A percentile compares a stretch with the other conserved stretches of the same genome.
Evolutionary conservation across 2,113 vertebrate genomes (phyloP).

Genomic region (Malurus cyaneus): DNA sequence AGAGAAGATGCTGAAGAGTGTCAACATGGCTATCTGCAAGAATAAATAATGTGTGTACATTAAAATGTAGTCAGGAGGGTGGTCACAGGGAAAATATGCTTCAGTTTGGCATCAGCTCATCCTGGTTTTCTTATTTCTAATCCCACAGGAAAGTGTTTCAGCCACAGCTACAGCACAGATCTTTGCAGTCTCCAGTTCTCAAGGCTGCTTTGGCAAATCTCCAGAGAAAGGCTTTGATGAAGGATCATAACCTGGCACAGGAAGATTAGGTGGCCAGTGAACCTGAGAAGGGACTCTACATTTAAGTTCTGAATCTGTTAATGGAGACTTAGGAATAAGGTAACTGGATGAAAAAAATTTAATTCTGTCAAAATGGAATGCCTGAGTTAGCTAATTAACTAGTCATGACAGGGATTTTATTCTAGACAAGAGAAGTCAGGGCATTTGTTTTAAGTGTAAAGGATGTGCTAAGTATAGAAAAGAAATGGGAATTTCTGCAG

Average conservation of each 20-base stretch:
- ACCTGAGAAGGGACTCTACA: background rate
- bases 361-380: background rate
- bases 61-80: background rate
- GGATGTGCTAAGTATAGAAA: background rate
- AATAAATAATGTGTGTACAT: background rate
- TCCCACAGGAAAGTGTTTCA: background rate
- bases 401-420: background rate
- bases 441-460: background rate
- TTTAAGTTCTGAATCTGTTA: background rate
- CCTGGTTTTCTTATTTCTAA: background rate
- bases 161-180: background rate
- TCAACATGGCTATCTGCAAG: background rate
- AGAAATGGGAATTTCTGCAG: background rate
- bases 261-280: background rate
- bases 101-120: background rate
- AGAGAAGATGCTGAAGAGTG: background rate
- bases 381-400: background rate
- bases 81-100: background rate
- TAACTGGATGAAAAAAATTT: background rate
- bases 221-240: background rate
- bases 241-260: background rate
- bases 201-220: background rate
- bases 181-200: background rate
- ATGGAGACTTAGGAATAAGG: background rate
- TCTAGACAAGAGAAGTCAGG: background rate